Evolutionary conservation across 2,888 invertebrate species (phyloP), one percentile per base, ranked within the genome.

Genomic region (Ptilodon capucinus): DNA sequence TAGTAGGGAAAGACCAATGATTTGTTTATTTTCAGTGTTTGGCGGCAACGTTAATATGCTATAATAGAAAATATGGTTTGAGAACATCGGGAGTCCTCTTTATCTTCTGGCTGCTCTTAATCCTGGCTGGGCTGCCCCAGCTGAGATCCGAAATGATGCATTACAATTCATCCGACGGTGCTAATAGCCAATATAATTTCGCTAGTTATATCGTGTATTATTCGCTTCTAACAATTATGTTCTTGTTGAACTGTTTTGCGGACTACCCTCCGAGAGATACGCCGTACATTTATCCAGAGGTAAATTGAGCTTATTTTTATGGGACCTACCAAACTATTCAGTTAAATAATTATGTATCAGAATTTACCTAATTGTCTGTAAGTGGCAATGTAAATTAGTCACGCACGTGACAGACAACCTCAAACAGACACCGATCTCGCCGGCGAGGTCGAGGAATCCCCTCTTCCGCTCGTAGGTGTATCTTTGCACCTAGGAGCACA

Each of bases 1-100:
- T 8, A 8, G 28, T n/a, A n/a, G n/a, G n/a, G 4, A 3, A 34
- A 19, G n/a, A n/a, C 19, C 21, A 19, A 44, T 28, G 13, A 18
- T 6, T 48, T 57, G 40, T 67, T 56, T 51, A 17, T 45, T 81
- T 78, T 46, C 91, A 98, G 97, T 79, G 92, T 46, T 84, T 97
- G 64, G 92, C 95, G 46, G 92, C 92, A 32, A 81, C 93, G n/a
- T 87, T 98, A 50, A 85, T 97, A 55, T 91, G 93, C 63, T 94
- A 95, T 72, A 97, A 98, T 79, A 94, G 95, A 64, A 95, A 94
- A 74, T 93, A 94, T 88, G 98, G 98, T 8, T 92, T 97, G 63
- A 93, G 95, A 69, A 95, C 97, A 6, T 98, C 98, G 4, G 98
- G 98, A 4, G 92, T 96, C 42, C 90, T 97, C 57, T 98, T 97